Evolutionary conservation across 2,888 invertebrate genomes (phyloP), one percentile per base, ranked within the genome.

Genomic region (Litoditis marina): DNA sequence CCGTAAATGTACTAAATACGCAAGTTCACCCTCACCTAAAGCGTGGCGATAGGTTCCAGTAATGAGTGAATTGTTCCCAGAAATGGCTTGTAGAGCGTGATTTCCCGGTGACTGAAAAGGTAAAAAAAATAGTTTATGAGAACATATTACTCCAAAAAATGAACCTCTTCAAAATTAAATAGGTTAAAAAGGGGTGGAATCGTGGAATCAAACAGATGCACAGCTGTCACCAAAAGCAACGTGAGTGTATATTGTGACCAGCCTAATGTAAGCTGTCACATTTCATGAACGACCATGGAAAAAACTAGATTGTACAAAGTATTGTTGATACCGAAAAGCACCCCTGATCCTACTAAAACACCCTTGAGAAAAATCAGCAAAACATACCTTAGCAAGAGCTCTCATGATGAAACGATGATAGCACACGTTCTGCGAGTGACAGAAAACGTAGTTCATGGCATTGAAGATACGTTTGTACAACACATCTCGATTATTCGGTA

Each of bases 11-110:
- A n/a, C n/a, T n/a, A n/a, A n/a, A n/a, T n/a, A n/a, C n/a, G n/a
- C n/a, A n/a, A n/a, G n/a, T n/a, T n/a, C n/a, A n/a, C n/a, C n/a
- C 39, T 34, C 53, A 63, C 67, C 64, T 13, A 77, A 60, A 13
- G 78, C 78, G 61, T 79, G 80, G 51, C 80, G 68, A 65, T 81
- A 82, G 6, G 78, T 78, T 34, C 81, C 81, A 13, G 81, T 77
- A 6, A 81, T 71, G 19, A 81, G 67, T 11, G 81, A 82, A 63
- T 79, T 80, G 59, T 81, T 81, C 28, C 80, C 81, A 16, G 77
- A 76, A n/a, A 82, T 78, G 50, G 77, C 68, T 47, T 78, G 77
- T 22, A 81, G 72, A 7, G 77, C 76, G 39, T 74, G 66, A 56
- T 75, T 76, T 7, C 74, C 78, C 30, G 76, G 76, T n/a, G 62